Conservation (phyloP, 2,797 vertebrate species). For the Mus caroli region DNA sequence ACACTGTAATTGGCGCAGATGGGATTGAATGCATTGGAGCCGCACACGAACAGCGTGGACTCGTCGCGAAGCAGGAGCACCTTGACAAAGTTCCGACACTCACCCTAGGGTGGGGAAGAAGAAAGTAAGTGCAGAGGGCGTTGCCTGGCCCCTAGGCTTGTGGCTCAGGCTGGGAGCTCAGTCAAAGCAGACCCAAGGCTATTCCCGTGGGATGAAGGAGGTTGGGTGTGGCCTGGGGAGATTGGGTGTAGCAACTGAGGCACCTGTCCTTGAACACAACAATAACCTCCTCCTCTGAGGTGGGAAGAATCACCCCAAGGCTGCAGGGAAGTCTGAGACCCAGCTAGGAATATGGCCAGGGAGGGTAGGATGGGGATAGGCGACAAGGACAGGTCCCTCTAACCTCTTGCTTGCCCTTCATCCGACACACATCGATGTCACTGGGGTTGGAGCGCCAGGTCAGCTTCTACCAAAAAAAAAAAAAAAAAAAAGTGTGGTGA, state of each 20-base stretch:
- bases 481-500: conserved; percentile 34
- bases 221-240: background rate
- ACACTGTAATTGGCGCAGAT: conserved; percentile 97
- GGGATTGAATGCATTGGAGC: conserved; percentile 98
- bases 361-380: background rate
- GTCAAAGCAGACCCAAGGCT: background rate
- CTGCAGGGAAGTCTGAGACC: background rate
- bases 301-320: background rate
- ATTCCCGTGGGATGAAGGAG: background rate
- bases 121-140: background rate
- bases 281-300: background rate
- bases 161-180: background rate
- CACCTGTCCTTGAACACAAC: background rate
- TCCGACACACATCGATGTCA: conserved; percentile 96
- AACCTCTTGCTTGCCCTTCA: conserved; percentile 98
- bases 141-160: background rate
- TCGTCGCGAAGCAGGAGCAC: conserved; percentile 94
- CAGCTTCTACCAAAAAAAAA: conserved; percentile 91
- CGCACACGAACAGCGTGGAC: conserved; percentile 94
- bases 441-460: conserved; percentile 97
- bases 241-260: too few species aligned
- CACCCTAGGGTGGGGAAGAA: conserved; percentile 89
- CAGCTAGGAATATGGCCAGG: background rate
- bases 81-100: conserved; percentile 98
- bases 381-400: background rate